Evolutionary conservation across 2,888 invertebrate species (phyloP).

Genomic region (Uropetala carovei): DNA sequence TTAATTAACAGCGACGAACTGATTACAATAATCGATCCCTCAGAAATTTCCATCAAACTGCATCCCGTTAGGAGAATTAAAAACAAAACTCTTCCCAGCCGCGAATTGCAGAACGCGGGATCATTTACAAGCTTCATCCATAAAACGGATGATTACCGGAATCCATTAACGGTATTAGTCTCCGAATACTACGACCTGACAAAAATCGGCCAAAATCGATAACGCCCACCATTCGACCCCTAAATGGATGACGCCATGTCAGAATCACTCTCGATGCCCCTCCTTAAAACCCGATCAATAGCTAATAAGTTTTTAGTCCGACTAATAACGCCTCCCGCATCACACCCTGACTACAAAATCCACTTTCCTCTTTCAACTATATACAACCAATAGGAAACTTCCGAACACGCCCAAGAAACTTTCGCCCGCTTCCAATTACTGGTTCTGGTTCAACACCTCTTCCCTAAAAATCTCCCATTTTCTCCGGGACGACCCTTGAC

Average conservation of each 20-base stretch:
- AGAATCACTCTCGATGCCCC: not conserved
- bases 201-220: not conserved
- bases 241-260: not conserved
- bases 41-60: not conserved
- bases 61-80: not conserved
- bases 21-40: slow-evolving; percentile 10
- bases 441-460: not conserved
- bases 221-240: too few relatives aligned
- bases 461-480: not conserved
- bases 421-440: slow-evolving; percentile 11
- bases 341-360: too few relatives aligned
- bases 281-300: not conserved
- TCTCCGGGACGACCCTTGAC: not conserved
- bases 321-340: too few relatives aligned
- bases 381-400: not conserved
- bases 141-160: not conserved
- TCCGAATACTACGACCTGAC: not conserved
- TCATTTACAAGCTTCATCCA: not conserved
- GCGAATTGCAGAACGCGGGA: not conserved
- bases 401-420: not conserved
- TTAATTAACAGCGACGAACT: not conserved
- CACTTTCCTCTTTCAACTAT: too few relatives aligned
- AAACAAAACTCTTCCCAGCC: not conserved
- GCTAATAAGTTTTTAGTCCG: too few relatives aligned
- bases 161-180: not conserved